Conservation (phyloP, 2,888 invertebrate species). For the Drosophila buzzatii region DNA sequence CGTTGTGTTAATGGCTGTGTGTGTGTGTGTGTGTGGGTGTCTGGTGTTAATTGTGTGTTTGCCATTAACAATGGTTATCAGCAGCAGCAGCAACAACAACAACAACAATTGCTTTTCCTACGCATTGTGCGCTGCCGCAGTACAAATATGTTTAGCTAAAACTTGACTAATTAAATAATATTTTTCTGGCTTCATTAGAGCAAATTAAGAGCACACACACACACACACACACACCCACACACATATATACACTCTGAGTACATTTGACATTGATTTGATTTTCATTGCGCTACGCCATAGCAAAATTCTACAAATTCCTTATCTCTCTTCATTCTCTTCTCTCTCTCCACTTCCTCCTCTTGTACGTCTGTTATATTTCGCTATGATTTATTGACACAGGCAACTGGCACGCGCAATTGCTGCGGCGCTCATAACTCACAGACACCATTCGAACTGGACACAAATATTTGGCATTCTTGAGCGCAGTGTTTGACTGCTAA, state of each 20-base stretch:
- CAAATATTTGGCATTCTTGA: background rate
- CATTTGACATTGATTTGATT: conserved; percentile 73
- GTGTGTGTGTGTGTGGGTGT: conserved; percentile 2
- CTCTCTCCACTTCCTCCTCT: background rate
- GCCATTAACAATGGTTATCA: conserved; percentile 46
- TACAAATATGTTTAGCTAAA: conserved; percentile 4
- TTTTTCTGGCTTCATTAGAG: conserved; percentile 22
- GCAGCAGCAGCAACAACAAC: conserved; percentile 22
- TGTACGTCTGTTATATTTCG: conserved; percentile 14
- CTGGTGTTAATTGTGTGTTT: conserved; percentile 28
- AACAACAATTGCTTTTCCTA: conserved; percentile 29
- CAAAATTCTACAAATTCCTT: conserved; percentile 12
- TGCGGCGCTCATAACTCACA: conserved; percentile 33
- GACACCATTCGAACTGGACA: conserved; percentile 1
- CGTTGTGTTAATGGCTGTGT: background rate
- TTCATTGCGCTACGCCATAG: conserved; percentile 19
- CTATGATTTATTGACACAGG: conserved; percentile 59
- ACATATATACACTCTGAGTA: background rate
- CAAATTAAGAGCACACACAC: background rate
- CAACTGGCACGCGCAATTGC: conserved; percentile 15
- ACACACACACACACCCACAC: background rate
- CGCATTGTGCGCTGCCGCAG: background rate
- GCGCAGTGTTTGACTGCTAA: background rate
- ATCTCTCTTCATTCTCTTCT: background rate
- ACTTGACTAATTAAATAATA: conserved; percentile 20